Conservation (phyloP, 2,888 invertebrate genomes). For the Coleophora flavipennella region DNA sequence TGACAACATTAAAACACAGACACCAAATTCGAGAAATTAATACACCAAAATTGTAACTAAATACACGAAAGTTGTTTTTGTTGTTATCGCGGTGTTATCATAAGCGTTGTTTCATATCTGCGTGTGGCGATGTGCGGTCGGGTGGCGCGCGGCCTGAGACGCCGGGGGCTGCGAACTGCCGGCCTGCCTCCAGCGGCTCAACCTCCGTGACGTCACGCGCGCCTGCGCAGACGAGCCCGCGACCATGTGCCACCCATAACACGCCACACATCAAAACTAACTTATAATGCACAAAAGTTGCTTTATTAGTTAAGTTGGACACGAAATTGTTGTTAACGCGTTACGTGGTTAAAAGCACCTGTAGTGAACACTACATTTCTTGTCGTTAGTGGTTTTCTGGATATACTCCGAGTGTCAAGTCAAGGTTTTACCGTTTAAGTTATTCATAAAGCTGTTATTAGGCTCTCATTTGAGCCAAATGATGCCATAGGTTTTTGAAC, state of each 20-base stretch:
- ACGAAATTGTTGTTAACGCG: slow-evolving; percentile 16
- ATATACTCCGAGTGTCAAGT: too few relatives aligned
- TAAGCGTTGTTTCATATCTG: slow-evolving; percentile 44
- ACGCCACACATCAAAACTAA: slow-evolving; percentile 17
- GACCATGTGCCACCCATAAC: slow-evolving; percentile 16
- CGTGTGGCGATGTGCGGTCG: slow-evolving; percentile 40
- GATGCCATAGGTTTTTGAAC: too few relatives aligned
- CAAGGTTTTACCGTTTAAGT: too few relatives aligned
- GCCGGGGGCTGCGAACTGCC: slow-evolving; percentile 31
- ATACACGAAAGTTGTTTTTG: slow-evolving; percentile 38
- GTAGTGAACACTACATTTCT: too few relatives aligned
- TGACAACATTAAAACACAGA: slow-evolving; percentile 18
- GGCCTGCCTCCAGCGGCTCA: slow-evolving; percentile 40
- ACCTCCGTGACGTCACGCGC: slow-evolving; percentile 16
- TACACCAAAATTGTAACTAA: slow-evolving; percentile 58
- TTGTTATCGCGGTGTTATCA: slow-evolving; percentile 32
- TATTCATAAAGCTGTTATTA: too few relatives aligned
- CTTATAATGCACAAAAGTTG: slow-evolving; percentile 22
- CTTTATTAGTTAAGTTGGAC: slow-evolving; percentile 23
- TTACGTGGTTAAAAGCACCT: slow-evolving; percentile 6
- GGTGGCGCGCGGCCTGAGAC: slow-evolving; percentile 26
- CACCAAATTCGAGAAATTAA: slow-evolving; percentile 42
- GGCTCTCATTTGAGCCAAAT: too few relatives aligned
- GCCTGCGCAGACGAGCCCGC: slow-evolving; percentile 14
- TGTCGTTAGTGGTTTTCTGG: too few relatives aligned